phyloP scores from a whole-genome alignment of 2,888 invertebrate genomes.

The Trisateles emortualis region DNA sequence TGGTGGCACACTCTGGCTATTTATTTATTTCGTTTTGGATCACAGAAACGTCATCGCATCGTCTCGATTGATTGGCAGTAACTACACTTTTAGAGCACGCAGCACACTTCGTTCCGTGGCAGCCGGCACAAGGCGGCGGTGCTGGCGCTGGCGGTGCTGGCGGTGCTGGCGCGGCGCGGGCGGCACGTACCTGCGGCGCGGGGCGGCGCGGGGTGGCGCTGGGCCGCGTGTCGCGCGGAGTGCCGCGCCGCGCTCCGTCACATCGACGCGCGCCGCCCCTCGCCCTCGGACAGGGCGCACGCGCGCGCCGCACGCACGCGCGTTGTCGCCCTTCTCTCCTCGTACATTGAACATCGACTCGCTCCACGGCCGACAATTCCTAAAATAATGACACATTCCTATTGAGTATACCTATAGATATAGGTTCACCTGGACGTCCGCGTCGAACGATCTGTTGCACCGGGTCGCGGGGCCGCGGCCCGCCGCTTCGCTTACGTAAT shows the following conservation, averaged over 20 bases:
- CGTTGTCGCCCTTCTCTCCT: no score
- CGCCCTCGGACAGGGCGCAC: not conserved
- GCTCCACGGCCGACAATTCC: conserved; percentile 7
- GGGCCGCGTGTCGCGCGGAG: not conserved
- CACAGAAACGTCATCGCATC: no score
- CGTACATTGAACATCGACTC: conserved; percentile 5
- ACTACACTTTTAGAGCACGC: not conserved
- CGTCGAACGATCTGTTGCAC: conserved; percentile 12
- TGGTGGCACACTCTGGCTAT: no score
- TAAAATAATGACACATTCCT: no score
- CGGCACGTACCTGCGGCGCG: not conserved
- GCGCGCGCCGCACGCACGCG: no score
- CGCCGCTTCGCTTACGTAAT: not conserved
- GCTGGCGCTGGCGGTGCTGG: not conserved
- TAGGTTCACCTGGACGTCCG: not conserved
- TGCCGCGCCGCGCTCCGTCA: not conserved
- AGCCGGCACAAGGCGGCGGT: conserved; percentile 22
- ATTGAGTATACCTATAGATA: not conserved
- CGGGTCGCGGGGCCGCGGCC: not conserved
- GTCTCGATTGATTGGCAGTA: no score
- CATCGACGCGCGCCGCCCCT: not conserved
- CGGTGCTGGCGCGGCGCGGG: conserved; percentile 8
- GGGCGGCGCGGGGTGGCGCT: not conserved
- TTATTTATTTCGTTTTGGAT: no score
- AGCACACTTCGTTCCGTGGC: no score